These are phyloP conservation scores for Clarias batrachus DNA, from an alignment of 2,113 vertebrate genomes.

Conservation along the genomic window DNA sequence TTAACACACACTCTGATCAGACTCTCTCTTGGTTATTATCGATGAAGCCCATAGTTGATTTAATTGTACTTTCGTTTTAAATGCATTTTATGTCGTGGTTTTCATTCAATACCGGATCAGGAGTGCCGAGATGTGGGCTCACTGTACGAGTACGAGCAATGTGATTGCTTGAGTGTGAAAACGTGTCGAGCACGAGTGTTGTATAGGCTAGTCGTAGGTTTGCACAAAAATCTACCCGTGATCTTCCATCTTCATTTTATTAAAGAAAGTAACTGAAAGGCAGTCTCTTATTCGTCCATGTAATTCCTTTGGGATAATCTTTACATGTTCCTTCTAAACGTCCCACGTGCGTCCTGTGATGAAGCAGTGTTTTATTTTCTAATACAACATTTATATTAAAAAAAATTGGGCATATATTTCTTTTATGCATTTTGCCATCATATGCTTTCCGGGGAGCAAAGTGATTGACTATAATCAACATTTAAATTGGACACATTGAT, in stretches of 20 bases:
- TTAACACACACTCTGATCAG: neutral
- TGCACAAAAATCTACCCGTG: neutral
- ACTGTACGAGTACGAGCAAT: neutral
- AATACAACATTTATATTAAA: neutral
- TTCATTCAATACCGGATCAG: neutral
- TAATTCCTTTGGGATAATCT: neutral
- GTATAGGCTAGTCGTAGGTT: neutral
- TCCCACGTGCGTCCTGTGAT: neutral
- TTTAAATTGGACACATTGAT: neutral
- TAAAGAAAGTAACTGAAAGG: too few species aligned
- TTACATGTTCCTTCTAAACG: neutral
- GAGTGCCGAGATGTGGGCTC: neutral
- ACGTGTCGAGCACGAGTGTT: neutral
- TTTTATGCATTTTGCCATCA: neutral
- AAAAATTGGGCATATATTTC: too few species aligned
- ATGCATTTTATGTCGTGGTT: neutral
- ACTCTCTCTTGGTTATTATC: neutral
- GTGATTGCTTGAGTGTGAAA: neutral
- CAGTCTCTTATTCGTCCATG: too few species aligned
- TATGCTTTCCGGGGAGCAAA: neutral
- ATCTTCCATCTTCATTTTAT: neutral
- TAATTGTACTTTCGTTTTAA: neutral
- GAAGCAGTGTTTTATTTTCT: neutral
- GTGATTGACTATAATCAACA: neutral
- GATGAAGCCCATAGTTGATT: neutral